These are phyloP conservation scores for Melanerpes aurifrons DNA, from an alignment of 2,113 vertebrate species.

Conservation along the genomic window DNA sequence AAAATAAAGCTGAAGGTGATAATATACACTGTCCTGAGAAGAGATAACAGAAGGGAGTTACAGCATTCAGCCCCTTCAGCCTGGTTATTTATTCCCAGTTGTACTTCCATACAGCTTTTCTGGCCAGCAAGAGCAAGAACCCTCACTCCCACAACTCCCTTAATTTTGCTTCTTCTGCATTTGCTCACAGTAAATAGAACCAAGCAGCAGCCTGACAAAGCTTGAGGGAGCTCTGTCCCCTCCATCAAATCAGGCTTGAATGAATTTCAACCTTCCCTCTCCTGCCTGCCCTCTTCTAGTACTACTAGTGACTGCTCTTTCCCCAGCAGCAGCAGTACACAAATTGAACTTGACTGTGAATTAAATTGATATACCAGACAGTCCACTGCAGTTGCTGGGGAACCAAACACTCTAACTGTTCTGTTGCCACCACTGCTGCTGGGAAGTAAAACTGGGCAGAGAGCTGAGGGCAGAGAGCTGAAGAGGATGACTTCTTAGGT, in stretches of 20 bases:
- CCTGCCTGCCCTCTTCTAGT: background rate
- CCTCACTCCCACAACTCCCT: background rate
- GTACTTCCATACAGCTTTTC: background rate
- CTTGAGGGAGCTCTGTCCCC: background rate
- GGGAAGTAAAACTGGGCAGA: constrained; percentile 33
- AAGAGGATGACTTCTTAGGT: constrained; percentile 29
- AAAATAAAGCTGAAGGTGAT: background rate
- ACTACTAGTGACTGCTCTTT: background rate
- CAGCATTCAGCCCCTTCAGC: background rate
- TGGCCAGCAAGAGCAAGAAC: background rate
- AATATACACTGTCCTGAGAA: background rate
- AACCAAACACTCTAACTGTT: constrained; percentile 53
- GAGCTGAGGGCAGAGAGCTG: background rate
- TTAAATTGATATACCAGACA: constrained; percentile 63
- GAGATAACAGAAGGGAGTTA: background rate
- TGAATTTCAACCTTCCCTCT: background rate
- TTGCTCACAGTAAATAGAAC: background rate
- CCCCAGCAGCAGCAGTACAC: background rate
- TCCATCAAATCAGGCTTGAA: background rate
- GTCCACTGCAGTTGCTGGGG: constrained; percentile 56
- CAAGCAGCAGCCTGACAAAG: background rate
- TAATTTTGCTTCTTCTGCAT: background rate
- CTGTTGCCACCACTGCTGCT: constrained; percentile 41
- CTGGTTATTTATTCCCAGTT: background rate
- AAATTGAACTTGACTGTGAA: background rate